Conservation (phyloP, 2,888 invertebrate species). For the Philopedon plagiatum region DNA sequence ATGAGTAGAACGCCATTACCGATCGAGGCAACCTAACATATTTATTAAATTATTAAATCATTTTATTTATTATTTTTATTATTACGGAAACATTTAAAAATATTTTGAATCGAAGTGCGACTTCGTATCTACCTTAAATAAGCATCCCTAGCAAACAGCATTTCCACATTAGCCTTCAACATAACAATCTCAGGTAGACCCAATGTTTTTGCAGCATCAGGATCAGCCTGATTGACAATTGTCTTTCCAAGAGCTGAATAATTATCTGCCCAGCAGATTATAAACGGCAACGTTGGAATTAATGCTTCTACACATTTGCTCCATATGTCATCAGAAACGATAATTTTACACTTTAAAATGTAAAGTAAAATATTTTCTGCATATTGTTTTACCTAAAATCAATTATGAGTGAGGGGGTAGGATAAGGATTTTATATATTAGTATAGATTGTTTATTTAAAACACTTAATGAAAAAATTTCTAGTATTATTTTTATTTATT, state of each 20-base stretch:
- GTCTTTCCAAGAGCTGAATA: conserved; percentile 72
- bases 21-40: too few species aligned
- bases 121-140: conserved; percentile 58
- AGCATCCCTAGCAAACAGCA: conserved; percentile 68
- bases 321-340: conserved; percentile 77
- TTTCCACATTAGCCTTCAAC: conserved; percentile 70
- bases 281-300: conserved; percentile 74
- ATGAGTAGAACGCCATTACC: too few species aligned
- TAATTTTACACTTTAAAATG: conserved; percentile 75
- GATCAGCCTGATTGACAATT: conserved; percentile 76
- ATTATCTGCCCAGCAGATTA: conserved; percentile 74
- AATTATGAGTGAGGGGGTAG: too few species aligned
- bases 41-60: too few species aligned
- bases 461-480: too few species aligned
- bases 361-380: conserved; percentile 76
- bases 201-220: conserved; percentile 75
- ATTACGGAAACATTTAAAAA: too few species aligned
- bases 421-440: too few species aligned
- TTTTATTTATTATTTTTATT: too few species aligned
- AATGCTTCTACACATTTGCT: conserved; percentile 73
- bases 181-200: conserved; percentile 73
- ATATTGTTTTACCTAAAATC: conserved; percentile 72
- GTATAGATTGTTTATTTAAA: too few species aligned
- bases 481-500: too few species aligned
- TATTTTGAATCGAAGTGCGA: too few species aligned